phyloP scores from a whole-genome alignment of 2,888 invertebrate species.

The Doris montereyensis region DNA sequence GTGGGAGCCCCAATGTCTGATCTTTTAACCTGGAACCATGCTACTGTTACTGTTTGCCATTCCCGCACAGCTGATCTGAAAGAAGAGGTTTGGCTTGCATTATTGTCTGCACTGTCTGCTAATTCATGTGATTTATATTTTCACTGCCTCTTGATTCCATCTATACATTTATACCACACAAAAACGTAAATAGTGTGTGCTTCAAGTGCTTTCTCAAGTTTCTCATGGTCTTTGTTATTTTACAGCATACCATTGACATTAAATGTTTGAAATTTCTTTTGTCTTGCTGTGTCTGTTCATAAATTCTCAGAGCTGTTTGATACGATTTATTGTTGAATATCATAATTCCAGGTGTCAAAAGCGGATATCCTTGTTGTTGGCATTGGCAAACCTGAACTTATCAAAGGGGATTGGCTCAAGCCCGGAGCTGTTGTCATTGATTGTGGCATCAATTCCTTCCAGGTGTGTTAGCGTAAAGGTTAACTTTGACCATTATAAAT shows the following conservation, averaged over 20 bases:
- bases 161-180: too few species aligned
- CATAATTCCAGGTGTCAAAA: conserved; percentile 55
- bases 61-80: conserved; percentile 88
- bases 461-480: conserved; percentile 72
- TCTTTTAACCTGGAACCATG: conserved; percentile 95
- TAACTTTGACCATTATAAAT: not conserved
- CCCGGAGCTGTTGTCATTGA: conserved; percentile 98
- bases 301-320: too few species aligned
- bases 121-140: too few species aligned
- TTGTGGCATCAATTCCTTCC: conserved; percentile 96
- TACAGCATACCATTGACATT: too few species aligned
- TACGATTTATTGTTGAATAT: too few species aligned
- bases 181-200: too few species aligned
- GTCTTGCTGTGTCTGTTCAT: too few species aligned
- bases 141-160: too few species aligned
- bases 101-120: too few species aligned
- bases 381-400: conserved; percentile 90
- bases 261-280: too few species aligned
- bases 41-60: conserved; percentile 97
- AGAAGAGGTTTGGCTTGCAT: conserved; percentile 56
- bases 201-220: too few species aligned
- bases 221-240: too few species aligned
- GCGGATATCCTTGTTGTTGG: conserved; percentile 98
- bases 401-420: conserved; percentile 96
- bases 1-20: conserved; percentile 97